A percentile compares a stretch with the other conserved stretches of the same genome.
Evolutionary conservation across 2,888 invertebrate genomes (phyloP).

Genomic region (Megamerina dolium): DNA sequence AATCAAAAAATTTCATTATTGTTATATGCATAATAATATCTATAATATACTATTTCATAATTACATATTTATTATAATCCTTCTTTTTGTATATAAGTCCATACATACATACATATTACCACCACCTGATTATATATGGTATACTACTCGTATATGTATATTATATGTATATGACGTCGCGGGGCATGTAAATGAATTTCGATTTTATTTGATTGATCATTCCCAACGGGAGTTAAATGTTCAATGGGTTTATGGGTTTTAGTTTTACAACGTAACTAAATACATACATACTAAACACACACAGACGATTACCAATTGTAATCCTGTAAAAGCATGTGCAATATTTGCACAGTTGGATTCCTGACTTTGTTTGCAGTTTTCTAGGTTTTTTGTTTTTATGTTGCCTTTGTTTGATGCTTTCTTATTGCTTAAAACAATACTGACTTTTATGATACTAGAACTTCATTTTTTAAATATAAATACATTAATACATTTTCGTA

Average conservation of each 20-base stretch:
- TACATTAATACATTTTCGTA: no score
- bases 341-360: conserved; percentile 38
- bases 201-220: conserved; percentile 47
- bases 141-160: no score
- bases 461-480: no score
- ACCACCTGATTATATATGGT: no score
- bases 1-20: no score
- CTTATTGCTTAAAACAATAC: no score
- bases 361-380: not conserved
- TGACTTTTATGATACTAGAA: no score
- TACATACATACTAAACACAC: not conserved
- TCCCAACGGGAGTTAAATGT: conserved; percentile 41
- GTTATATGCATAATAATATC: conserved; percentile 7
- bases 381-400: no score
- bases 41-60: conserved; percentile 1
- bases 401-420: no score
- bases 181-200: no score
- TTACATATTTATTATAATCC: conserved; percentile 3
- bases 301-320: conserved; percentile 30
- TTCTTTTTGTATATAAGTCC: conserved; percentile 1
- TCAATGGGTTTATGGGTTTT: not conserved
- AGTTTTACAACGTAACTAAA: not conserved
- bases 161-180: no score
- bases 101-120: not conserved
- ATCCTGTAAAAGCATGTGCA: conserved; percentile 40